Conservation (phyloP, 2,888 invertebrate genomes). For the Dicyrtomina minuta region DNA sequence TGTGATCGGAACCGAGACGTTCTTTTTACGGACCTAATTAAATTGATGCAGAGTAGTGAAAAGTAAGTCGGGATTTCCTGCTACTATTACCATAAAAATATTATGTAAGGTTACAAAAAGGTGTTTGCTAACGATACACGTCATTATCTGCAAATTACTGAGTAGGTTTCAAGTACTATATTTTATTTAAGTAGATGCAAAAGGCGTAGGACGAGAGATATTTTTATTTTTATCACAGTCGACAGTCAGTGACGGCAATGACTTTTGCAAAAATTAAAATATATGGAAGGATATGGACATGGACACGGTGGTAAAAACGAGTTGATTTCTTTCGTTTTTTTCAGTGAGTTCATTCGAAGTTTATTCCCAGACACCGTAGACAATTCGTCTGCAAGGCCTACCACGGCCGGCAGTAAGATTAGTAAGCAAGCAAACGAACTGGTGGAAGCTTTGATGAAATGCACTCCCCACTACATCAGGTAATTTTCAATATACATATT, state of each 20-base stretch:
- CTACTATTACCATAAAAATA: too few relatives aligned
- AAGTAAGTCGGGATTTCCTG: constrained; percentile 35
- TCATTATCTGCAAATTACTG: neutral
- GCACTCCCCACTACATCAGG: constrained; percentile 69
- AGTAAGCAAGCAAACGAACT: constrained; percentile 67
- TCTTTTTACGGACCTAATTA: constrained; percentile 66
- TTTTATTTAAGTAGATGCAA: too few relatives aligned
- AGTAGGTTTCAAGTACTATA: neutral
- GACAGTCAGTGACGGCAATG: too few relatives aligned
- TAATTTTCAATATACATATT: constrained; percentile 29
- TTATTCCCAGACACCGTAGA: constrained; percentile 64
- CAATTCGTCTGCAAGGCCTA: constrained; percentile 60
- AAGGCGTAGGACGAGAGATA: too few relatives aligned
- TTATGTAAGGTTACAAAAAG: too few relatives aligned
- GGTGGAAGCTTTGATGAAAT: constrained; percentile 66
- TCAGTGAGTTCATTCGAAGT: constrained; percentile 62
- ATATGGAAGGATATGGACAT: too few relatives aligned
- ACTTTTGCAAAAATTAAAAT: too few relatives aligned
- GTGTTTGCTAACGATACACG: too few relatives aligned
- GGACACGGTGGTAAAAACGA: too few relatives aligned
- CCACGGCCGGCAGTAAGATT: constrained; percentile 68
- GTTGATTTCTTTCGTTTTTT: too few relatives aligned
- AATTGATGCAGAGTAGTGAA: constrained; percentile 66
- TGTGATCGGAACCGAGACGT: constrained; percentile 71
- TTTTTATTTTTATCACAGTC: too few relatives aligned